Evolutionary conservation across 64 coral and sea anemone species (phyloP), one percentile per base, ranked within the genome.

Genomic region (Porites australiensis): DNA sequence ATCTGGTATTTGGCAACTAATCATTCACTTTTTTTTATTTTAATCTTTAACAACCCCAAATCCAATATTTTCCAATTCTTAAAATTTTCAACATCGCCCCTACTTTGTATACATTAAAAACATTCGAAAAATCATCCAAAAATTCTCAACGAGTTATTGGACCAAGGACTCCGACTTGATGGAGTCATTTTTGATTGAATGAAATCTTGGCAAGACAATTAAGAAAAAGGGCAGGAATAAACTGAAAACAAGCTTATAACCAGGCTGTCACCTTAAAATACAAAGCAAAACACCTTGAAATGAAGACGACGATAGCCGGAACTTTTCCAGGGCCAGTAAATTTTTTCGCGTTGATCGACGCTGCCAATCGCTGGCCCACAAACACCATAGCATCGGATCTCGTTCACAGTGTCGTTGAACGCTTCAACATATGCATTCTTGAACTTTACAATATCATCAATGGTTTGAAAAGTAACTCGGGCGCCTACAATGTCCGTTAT

Each of bases 291-390:
- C 2, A 87, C 65, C 83, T 87, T 58, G 13, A 88, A 77, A 88
- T 88, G 86, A 22, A 88, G 86, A 21, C 86, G 51, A 76, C 86
- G 86, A 61, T 88, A 88, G 8, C 71, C 86, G 18, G 86, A 88
- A 3, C 71, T 54, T 18, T 52, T 88, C 86, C 70, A 76, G 5
- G 86, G 86, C 86, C 86, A 88, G 57, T 88, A 88, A 61, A 6
- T 62, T 19, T 77, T 88, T 44, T 27, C 23, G 18, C 86, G 50
- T 19, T 51, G 51, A 63, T 88, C 86, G 13, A 12, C 60, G 45
- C 48, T 63, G 13, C 43, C 72, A 10, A 77, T 14, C 12, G 19
- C 54, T 44, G 86, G 86, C 18, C 86, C 86, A 63, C 86, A 88
- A 44, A 71, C 52, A 44, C 86, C 86, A 44, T 88, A 88, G 23